Conservation (phyloP, 2,797 vertebrate genomes). For the Mormyrus hasselquistii region DNA sequence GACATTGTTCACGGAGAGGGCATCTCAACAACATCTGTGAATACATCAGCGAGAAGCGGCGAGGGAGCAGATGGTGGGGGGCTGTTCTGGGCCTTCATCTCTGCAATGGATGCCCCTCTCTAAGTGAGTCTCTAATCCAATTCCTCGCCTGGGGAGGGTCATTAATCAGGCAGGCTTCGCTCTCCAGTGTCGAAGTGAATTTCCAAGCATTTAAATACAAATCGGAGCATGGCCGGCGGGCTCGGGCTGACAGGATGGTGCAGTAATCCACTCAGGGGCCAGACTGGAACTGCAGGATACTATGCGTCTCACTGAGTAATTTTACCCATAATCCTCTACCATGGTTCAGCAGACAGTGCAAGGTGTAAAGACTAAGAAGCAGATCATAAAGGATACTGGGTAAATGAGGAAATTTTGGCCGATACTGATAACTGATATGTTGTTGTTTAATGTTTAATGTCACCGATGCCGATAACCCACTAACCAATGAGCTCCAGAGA, state of each 20-base stretch:
- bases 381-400: background rate
- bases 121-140: slow-evolving; percentile 16
- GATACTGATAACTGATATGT: background rate
- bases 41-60: background rate
- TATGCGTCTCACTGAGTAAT: background rate
- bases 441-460: background rate
- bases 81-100: background rate
- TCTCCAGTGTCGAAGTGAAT: background rate
- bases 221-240: background rate
- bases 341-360: background rate
- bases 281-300: background rate
- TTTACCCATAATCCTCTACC: background rate
- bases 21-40: background rate
- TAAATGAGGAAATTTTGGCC: background rate
- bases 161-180: background rate
- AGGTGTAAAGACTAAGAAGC: background rate
- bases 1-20: background rate
- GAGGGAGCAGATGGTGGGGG: background rate
- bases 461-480: background rate
- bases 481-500: background rate
- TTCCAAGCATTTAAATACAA: slow-evolving; percentile 17
- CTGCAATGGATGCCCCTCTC: background rate
- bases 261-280: background rate
- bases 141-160: background rate
- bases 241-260: background rate